phyloP scores from a whole-genome alignment of 1,140 invertebrate genomes.

The Protaetia brevitarsis region DNA sequence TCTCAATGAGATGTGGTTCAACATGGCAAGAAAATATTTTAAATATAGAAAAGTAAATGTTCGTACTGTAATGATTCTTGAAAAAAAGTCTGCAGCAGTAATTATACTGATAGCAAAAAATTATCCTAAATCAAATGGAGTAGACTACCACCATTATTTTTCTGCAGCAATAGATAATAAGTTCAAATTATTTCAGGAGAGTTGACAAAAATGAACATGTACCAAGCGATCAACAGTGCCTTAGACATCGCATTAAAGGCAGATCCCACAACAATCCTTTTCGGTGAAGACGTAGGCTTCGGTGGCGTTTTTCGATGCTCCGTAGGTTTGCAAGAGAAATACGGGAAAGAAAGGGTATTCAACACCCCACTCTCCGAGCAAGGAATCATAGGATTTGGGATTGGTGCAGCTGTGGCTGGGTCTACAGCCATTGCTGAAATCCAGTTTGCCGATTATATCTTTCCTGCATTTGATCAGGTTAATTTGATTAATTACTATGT shows the following conservation, averaged over 20 bases:
- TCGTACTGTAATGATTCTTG: no score
- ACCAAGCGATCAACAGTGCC: slow-evolving; percentile 92
- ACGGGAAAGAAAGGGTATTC: slow-evolving; percentile 91
- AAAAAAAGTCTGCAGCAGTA: no score
- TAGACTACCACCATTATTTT: not conserved
- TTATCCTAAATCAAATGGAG: no score
- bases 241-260: slow-evolving; percentile 79
- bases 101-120: no score
- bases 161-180: not conserved
- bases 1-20: no score
- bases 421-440: slow-evolving; percentile 97
- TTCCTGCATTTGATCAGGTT: slow-evolving; percentile 98
- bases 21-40: no score
- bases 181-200: slow-evolving; percentile 55
- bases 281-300: slow-evolving; percentile 98
- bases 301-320: slow-evolving; percentile 98
- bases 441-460: slow-evolving; percentile 99
- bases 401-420: slow-evolving; percentile 86
- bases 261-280: slow-evolving; percentile 84
- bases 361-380: slow-evolving; percentile 98
- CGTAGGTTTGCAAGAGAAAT: slow-evolving; percentile 88
- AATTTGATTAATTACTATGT: not conserved
- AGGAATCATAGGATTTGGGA: slow-evolving; percentile 96
- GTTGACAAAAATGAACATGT: slow-evolving; percentile 84
- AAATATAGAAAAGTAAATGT: no score